These are phyloP conservation scores for Myrmecophaga tridactyla DNA, from an alignment of 2,113 vertebrate species.

Conservation along the genomic window DNA sequence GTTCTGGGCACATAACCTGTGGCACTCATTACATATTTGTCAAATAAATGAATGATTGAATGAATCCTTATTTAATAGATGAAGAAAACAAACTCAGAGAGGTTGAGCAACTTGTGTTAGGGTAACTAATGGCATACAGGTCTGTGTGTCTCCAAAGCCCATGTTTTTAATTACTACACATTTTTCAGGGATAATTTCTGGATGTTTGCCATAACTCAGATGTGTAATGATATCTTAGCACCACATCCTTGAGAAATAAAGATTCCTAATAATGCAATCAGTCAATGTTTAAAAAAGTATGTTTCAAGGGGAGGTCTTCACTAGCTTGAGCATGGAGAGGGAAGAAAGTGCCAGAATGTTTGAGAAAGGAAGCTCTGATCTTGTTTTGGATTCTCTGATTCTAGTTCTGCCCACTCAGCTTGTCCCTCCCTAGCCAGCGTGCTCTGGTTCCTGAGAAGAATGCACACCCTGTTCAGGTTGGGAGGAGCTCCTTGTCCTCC, in stretches of 20 bases:
- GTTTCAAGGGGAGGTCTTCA: not conserved
- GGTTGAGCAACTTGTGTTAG: not conserved
- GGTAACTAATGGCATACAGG: not conserved
- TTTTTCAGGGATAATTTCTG: slow-evolving; percentile 28
- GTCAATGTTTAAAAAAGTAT: not conserved
- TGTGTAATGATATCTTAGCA: not conserved
- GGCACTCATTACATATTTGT: not conserved
- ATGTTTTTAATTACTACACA: not conserved
- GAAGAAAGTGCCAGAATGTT: not conserved
- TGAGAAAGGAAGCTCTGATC: not conserved
- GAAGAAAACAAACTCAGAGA: not conserved
- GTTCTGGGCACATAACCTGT: not conserved
- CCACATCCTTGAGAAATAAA: not conserved
- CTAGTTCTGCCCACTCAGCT: not conserved
- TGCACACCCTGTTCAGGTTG: not conserved
- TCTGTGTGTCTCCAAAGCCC: not conserved
- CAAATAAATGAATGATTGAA: not conserved
- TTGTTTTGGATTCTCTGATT: not conserved
- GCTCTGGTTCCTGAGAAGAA: not conserved
- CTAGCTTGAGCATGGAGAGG: not conserved
- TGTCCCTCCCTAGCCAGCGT: not conserved
- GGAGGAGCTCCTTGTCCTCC: not conserved
- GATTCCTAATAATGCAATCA: not conserved
- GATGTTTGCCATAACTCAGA: not conserved
- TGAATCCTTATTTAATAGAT: not conserved